Evolutionary conservation across 2,113 vertebrate species (phyloP).

Genomic region (Oncorhynchus tshawytscha): DNA sequence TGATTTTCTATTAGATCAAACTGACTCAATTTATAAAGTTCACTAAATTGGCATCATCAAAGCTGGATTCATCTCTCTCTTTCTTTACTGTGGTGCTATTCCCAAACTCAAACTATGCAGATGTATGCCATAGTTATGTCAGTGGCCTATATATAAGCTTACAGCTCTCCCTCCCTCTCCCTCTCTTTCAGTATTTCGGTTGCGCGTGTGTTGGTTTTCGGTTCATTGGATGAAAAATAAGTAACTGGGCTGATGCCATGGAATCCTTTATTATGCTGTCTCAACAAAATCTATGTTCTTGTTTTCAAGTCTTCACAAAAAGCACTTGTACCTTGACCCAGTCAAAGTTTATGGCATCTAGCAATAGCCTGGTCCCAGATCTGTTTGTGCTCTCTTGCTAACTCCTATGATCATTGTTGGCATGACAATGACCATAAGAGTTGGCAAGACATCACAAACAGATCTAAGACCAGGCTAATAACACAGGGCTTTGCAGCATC

Average conservation of each 20-base stretch:
- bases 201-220: not conserved
- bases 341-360: not conserved
- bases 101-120: slow-evolving; percentile 7
- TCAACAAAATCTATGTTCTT: not conserved
- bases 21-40: slow-evolving; percentile 8
- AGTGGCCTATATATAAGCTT: not conserved
- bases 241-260: not conserved
- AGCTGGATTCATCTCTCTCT: slow-evolving; percentile 13
- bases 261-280: not conserved
- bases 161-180: not conserved
- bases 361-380: too few relatives aligned
- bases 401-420: too few relatives aligned
- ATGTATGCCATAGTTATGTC: slow-evolving; percentile 20
- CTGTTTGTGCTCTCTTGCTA: too few relatives aligned
- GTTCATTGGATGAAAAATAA: not conserved
- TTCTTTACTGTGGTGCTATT: not conserved
- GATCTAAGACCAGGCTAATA: too few relatives aligned
- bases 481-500: not conserved
- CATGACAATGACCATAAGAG: too few relatives aligned
- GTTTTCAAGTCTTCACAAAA: not conserved
- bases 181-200: not conserved
- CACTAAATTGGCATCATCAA: slow-evolving; percentile 10
- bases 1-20: slow-evolving; percentile 10
- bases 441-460: too few relatives aligned
- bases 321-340: not conserved